These are phyloP conservation scores for Nymphalis urticae DNA, from an alignment of 2,888 invertebrate genomes.

Conservation along the genomic window DNA sequence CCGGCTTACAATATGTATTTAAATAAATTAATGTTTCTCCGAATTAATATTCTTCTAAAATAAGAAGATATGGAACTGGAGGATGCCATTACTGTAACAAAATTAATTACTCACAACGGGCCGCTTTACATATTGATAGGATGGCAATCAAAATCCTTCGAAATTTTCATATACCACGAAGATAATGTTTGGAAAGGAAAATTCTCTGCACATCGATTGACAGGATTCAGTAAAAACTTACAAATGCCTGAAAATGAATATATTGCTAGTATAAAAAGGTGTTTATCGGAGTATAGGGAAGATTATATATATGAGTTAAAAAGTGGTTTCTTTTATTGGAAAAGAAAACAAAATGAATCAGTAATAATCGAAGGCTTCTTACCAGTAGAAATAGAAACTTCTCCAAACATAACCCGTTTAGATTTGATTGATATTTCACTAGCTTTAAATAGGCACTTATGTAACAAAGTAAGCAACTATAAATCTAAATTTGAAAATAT, in stretches of 20 bases:
- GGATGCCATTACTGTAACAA: constrained; percentile 59
- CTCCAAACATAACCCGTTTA: constrained; percentile 47
- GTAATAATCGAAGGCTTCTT: constrained; percentile 63
- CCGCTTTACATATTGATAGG: constrained; percentile 56
- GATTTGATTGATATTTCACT: constrained; percentile 60
- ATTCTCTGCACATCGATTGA: constrained; percentile 59
- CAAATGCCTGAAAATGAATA: constrained; percentile 54
- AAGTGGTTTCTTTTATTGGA: constrained; percentile 70
- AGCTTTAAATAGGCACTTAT: constrained; percentile 55
- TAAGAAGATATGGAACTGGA: constrained; percentile 53
- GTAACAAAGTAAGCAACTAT: constrained; percentile 47
- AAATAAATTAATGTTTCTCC: neutral
- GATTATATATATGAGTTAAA: constrained; percentile 62
- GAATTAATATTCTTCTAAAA: constrained; percentile 7
- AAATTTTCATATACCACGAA: constrained; percentile 55
- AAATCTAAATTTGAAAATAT: constrained; percentile 48
- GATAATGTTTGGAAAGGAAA: constrained; percentile 61
- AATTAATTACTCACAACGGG: constrained; percentile 50
- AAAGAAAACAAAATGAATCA: constrained; percentile 50
- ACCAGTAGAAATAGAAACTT: constrained; percentile 55
- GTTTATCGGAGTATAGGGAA: constrained; percentile 53
- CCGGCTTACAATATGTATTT: neutral
- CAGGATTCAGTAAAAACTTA: constrained; percentile 61
- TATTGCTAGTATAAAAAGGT: constrained; percentile 49
- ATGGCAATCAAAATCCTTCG: constrained; percentile 62